Base-by-base conservation (phyloP, 2,797 vertebrate species). In the Muscicapa striata region DNA sequence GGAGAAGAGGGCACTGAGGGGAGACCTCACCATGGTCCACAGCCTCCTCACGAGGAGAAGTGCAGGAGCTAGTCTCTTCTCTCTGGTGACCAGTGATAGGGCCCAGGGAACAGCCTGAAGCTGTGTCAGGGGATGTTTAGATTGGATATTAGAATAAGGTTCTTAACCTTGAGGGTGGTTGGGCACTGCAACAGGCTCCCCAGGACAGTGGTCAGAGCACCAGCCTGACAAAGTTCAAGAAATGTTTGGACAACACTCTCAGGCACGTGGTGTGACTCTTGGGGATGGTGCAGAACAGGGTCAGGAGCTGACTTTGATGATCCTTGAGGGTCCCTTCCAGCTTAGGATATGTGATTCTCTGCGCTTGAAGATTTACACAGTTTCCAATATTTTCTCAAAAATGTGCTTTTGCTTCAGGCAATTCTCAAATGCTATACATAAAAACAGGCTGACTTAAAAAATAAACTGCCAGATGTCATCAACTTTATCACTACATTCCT, bases 91-190 rank as follows among this genome's bases (percentile, higher is more conserved):
- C 52, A 59, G 34, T 17, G 34, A 73, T 1, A 77, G 12, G 13
- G 20, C 26, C 10, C 3, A 29, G 24, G 18, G 2, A 5, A 83
- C 6, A 7, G 24, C 9, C 34, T 48, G 21, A 72, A 70, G 3
- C 8, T 77, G 27, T 32, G 14, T 10, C 40, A 54, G 30, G 8
- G 40, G 13, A 32, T 7, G 34, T 36, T 72, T 41, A 59, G 9
- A 10, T 4, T 46, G 45, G 11, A 2, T n/a, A 46, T 21, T 1
- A 59, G 26, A 4, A 41, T 46, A 72, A 20, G 10, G 15, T 17
- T 59, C 9, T 32, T 46, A 38, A 27, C 12, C 21, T 1, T 20
- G 23, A n/a, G 29, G 6, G 13, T 23, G 10, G 10, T 0, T 58
- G 51, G 6, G 2, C 21, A 77, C 38, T 19, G 18, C 8, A 14